Base-by-base conservation (phyloP, 2,888 invertebrate species). In the Gastrophysa polygoni region DNA sequence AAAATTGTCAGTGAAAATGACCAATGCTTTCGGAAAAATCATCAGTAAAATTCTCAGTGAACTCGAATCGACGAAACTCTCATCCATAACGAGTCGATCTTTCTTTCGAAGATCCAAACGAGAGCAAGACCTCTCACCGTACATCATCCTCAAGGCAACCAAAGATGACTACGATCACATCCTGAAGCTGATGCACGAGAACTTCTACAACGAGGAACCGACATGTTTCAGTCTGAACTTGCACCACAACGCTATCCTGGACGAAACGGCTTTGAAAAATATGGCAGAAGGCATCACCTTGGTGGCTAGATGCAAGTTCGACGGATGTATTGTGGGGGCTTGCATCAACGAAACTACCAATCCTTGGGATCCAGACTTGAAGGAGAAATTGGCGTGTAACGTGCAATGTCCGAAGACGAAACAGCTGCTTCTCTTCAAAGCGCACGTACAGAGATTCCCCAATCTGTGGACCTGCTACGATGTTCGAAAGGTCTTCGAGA, bases 201-300 rank as follows among this genome's bases (percentile, higher is more conserved):
- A 83, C 44, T 85, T 82, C 74, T 86, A 85, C 81, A 82, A 82
- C 0, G 82, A 85, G 0, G 87, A 87, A 73, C 87, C 87, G 1
- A 83, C 82, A 43, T 77, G 83, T 14, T 29, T 29, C 2, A 17
- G 56, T 4, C 74, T 86, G 0, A 84, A 84, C 78, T 82, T 86
- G 76, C 32, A 82, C 75, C 68, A 70, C 0, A 75, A 75, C 54
- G 51, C 71, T 1, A 56, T 75, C 1, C 51, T 76, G 55, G 75
- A 76, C 21, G 74, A 77, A 47, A 43, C 55, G 10, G 63, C 70
- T 1, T 48, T 72, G 29, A 65, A 70, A 43, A 67, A 59, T 80
- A 76, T 72, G 82, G 82, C 73, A 48, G 75, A 63, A 68, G 83
- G 70, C n/a, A 49, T 68, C 24, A 69, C 72, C 17, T 8, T 67